Conservation (phyloP, 2,888 invertebrate species). For the Netelia inedita region DNA sequence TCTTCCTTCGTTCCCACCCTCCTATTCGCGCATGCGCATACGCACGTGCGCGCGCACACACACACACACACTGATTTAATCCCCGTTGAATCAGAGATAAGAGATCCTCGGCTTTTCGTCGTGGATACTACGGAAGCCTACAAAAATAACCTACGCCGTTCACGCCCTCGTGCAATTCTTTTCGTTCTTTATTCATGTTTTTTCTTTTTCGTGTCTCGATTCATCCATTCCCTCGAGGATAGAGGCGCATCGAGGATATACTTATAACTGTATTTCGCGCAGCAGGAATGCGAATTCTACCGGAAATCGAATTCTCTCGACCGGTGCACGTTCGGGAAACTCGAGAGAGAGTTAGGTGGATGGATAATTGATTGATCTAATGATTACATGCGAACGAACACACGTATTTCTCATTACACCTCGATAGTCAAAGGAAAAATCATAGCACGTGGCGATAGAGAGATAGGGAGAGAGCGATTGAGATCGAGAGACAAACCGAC, state of each 20-base stretch:
- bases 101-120: conserved; percentile 38
- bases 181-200: neutral
- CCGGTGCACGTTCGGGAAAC: conserved; percentile 10
- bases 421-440: conserved; percentile 63
- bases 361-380: conserved; percentile 62
- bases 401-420: conserved; percentile 40
- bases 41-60: conserved; percentile 3
- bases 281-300: conserved; percentile 40
- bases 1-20: neutral
- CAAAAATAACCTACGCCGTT: neutral
- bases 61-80: conserved; percentile 46
- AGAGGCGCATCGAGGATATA: neutral
- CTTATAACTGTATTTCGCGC: neutral
- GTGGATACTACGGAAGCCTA: neutral
- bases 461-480: conserved; percentile 14
- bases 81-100: conserved; percentile 45
- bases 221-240: conserved; percentile 26
- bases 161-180: neutral
- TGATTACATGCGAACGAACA: conserved; percentile 50
- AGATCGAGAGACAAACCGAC: neutral
- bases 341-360: conserved; percentile 14
- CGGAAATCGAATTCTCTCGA: conserved; percentile 48
- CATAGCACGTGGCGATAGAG: conserved; percentile 33
- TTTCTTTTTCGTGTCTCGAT: neutral
- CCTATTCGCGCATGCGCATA: neutral